Percentiles rank a stretch among this genome's conserved stretches.
phyloP scores from a whole-genome alignment of 2,888 invertebrate genomes.

The Aporophyla nigra region DNA sequence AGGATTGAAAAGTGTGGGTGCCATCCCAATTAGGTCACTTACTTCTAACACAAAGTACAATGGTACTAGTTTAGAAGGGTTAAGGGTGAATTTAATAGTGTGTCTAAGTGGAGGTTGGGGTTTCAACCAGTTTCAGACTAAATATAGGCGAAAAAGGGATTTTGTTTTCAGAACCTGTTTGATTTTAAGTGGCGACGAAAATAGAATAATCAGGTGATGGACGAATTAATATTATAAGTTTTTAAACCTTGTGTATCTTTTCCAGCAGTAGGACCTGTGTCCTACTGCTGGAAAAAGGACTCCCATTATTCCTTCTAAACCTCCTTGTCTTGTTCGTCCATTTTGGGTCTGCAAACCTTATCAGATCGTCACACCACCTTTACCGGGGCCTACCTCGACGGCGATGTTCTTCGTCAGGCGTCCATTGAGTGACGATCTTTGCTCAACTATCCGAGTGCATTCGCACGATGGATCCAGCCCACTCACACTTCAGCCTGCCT shows the following conservation, averaged over 20 bases:
- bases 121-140: not conserved
- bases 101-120: slow-evolving; percentile 23
- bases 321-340: too few species aligned
- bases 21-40: slow-evolving; percentile 78
- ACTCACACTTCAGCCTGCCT: too few species aligned
- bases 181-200: not conserved
- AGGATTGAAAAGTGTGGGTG: slow-evolving; percentile 70
- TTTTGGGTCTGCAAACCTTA: too few species aligned
- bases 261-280: too few species aligned
- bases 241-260: not conserved
- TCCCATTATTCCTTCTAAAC: too few species aligned
- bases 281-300: too few species aligned
- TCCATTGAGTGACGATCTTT: too few species aligned
- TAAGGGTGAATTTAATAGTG: slow-evolving; percentile 49
- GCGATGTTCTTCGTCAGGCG: too few species aligned
- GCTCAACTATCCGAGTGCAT: too few species aligned
- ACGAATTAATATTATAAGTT: not conserved
- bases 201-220: not conserved
- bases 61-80: slow-evolving; percentile 66
- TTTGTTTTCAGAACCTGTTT: not conserved
- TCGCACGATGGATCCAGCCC: too few species aligned
- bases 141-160: not conserved
- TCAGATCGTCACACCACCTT: too few species aligned
- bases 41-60: slow-evolving; percentile 69
- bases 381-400: too few species aligned